Conservation (phyloP, 2,888 invertebrate genomes). For the Prenolepis imparis region DNA sequence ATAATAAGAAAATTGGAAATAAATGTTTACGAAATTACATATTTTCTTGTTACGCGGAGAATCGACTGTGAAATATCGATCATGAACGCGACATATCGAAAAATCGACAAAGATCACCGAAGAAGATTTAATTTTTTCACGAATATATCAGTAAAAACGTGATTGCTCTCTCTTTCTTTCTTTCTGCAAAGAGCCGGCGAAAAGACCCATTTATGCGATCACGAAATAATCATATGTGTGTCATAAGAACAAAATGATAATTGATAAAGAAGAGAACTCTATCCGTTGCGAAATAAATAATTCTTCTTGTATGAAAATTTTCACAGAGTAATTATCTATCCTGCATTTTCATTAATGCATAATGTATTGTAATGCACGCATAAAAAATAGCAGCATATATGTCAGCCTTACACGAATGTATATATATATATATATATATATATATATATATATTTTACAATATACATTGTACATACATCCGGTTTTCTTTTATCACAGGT, state of each 20-base stretch:
- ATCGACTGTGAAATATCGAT: constrained; percentile 21
- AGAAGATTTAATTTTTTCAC: neutral
- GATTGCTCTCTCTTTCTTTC: neutral
- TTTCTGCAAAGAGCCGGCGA: neutral
- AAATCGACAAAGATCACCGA: neutral
- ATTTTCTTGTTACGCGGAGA: constrained; percentile 10
- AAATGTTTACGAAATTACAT: constrained; percentile 41
- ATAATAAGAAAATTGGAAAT: constrained; percentile 4
- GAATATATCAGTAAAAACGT: neutral
- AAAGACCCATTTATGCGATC: neutral
- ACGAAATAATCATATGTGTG: neutral
- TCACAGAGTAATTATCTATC: neutral
- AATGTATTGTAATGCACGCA: neutral
- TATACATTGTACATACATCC: constrained; percentile 41
- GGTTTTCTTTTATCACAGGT: constrained; percentile 58
- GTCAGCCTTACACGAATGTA: constrained; percentile 37
- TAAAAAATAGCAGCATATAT: constrained; percentile 31
- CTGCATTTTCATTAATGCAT: neutral
- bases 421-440: neutral
- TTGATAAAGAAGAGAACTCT: neutral
- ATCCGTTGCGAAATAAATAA: neutral
- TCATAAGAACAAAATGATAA: neutral
- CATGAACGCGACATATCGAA: neutral
- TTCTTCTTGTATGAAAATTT: neutral
- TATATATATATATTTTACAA: too few relatives aligned